These are phyloP conservation scores for Stictonetta naevosa DNA, from an alignment of 2,113 vertebrate genomes.

Conservation along the genomic window DNA sequence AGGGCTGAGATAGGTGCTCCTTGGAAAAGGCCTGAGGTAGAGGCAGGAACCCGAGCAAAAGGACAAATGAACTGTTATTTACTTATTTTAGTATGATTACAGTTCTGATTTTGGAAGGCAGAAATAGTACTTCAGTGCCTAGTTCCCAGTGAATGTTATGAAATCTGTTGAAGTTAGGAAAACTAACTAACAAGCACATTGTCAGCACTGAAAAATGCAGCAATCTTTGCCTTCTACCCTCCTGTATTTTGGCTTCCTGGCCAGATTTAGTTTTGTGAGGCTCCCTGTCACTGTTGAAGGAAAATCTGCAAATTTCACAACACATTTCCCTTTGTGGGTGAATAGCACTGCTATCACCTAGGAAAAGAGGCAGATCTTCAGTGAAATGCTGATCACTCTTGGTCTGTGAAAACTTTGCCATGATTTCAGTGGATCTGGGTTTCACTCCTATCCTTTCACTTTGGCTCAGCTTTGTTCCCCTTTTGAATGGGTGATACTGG, in stretches of 20 bases:
- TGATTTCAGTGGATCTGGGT: neutral
- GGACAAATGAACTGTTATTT: neutral
- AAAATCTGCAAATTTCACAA: neutral
- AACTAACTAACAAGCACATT: neutral
- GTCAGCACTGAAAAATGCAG: neutral
- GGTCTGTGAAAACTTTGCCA: neutral
- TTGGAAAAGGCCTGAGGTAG: neutral
- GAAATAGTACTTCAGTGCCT: neutral
- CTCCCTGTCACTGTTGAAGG: neutral
- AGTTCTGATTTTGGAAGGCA: neutral
- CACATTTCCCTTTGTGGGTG: fast-evolving
- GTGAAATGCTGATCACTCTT: neutral
- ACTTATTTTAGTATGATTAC: neutral
- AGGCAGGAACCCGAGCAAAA: neutral
- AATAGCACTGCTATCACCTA: neutral
- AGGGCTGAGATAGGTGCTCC: neutral
- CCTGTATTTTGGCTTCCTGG: neutral
- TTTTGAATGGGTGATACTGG: neutral
- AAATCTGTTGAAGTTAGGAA: neutral
- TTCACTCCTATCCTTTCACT: neutral
- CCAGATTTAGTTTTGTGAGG: neutral
- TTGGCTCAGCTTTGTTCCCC: neutral
- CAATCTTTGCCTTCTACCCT: neutral
- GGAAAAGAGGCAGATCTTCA: neutral
- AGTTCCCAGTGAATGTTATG: neutral